phyloP scores from a whole-genome alignment of 2,888 invertebrate genomes.

The Nemotelus pantherinus region DNA sequence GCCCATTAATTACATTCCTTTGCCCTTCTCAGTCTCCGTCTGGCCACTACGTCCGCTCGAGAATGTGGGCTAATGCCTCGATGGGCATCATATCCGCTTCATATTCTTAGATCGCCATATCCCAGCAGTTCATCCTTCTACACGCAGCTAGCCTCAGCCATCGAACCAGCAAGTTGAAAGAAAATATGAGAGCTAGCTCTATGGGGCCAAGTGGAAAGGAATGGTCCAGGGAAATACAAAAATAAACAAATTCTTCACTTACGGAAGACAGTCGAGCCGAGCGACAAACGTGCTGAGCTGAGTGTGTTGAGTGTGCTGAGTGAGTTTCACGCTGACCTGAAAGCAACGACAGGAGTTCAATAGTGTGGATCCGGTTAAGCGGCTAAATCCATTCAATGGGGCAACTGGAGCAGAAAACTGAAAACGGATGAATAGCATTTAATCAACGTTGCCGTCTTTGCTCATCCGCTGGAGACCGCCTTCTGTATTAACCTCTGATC shows the following conservation, averaged over 20 bases:
- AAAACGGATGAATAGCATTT: constrained; percentile 22
- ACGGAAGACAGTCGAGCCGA: constrained; percentile 6
- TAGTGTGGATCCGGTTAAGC: neutral
- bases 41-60: neutral
- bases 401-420: constrained; percentile 32
- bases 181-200: neutral
- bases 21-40: neutral
- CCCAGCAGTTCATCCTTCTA: neutral
- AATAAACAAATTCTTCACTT: constrained; percentile 17
- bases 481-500: neutral
- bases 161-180: neutral
- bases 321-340: neutral
- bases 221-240: neutral
- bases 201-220: neutral
- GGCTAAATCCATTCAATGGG: constrained; percentile 33
- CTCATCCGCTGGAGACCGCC: neutral
- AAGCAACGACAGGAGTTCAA: neutral
- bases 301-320: neutral
- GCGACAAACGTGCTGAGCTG: constrained; percentile 19
- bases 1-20: constrained; percentile 9
- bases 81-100: neutral
- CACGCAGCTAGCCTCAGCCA: neutral
- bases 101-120: neutral
- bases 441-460: constrained; percentile 11
- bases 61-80: neutral